A percentile compares a stretch with the other conserved stretches of the same genome.
phyloP scores from a whole-genome alignment of 2,797 vertebrate genomes.

The Xiphophorus birchmanni region DNA sequence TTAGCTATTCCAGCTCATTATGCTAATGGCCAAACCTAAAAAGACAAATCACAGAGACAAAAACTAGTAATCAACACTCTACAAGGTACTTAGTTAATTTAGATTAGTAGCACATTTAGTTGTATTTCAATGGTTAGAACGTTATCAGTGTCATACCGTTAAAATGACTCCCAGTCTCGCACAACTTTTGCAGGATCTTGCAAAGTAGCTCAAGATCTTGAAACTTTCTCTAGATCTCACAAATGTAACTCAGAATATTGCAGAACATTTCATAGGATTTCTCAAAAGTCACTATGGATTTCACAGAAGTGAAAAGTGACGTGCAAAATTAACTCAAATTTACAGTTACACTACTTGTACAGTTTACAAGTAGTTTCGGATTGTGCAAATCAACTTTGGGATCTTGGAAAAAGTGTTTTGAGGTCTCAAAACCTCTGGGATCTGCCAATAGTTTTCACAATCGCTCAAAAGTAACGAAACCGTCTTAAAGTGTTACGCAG shows the following conservation, averaged over 20 bases:
- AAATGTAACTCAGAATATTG: neutral
- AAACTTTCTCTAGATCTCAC: neutral
- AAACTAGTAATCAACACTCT: neutral
- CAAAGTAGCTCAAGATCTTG: neutral
- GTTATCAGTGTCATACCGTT: neutral
- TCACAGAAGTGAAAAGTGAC: neutral
- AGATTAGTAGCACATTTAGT: neutral
- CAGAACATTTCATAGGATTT: neutral
- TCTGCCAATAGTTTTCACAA: neutral
- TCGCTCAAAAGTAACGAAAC: neutral
- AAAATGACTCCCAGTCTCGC: neutral
- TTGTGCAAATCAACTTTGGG: no score
- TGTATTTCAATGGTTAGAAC: neutral
- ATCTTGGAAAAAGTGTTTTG: neutral
- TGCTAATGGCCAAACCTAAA: neutral
- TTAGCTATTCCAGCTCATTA: neutral
- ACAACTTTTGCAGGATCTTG: neutral
- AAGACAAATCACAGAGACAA: neutral
- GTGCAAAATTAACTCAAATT: neutral
- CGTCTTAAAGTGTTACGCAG: neutral
- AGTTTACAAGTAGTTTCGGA: neutral
- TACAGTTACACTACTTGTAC: neutral
- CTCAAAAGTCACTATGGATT: neutral
- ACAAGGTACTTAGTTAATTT: neutral
- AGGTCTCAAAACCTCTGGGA: neutral